Evolutionary conservation across 2,797 vertebrate genomes (phyloP).

Genomic region (Phrynocephalus vlangalii): DNA sequence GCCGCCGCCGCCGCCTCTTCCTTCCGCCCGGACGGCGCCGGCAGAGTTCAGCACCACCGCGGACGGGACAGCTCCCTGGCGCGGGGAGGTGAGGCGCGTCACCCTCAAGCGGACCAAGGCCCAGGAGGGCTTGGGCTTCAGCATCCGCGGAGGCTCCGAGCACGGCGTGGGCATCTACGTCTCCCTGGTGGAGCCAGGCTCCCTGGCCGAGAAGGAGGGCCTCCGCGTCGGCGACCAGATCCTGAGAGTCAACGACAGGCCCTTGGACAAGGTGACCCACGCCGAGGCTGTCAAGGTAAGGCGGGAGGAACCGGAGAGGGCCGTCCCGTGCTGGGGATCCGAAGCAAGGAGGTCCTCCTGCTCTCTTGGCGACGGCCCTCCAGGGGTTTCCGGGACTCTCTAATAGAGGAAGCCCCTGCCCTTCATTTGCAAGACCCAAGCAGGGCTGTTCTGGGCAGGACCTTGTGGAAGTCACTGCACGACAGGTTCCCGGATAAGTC

Average conservation of each 20-base stretch:
- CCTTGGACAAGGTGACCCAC: conserved; percentile 91
- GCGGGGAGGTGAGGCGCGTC: conserved; percentile 85
- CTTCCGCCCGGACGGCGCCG: not conserved
- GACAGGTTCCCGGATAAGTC: too few species aligned
- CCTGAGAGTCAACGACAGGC: conserved; percentile 93
- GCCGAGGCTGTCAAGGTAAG: conserved; percentile 94
- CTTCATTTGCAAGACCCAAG: too few species aligned
- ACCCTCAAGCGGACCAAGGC: conserved; percentile 91
- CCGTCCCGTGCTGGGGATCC: too few species aligned
- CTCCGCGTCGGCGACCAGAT: conserved; percentile 95
- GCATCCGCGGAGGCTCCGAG: conserved; percentile 96
- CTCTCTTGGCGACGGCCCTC: too few species aligned
- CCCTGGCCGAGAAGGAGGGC: conserved; percentile 93
- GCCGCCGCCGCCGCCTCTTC: conserved; percentile 54
- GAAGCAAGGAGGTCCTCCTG: too few species aligned
- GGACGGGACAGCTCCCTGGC: conserved; percentile 71
- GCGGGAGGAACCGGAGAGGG: too few species aligned
- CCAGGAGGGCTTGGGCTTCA: conserved; percentile 96
- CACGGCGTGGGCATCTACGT: conserved; percentile 98
- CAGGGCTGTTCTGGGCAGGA: too few species aligned
- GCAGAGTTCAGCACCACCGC: not conserved
- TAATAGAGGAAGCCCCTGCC: too few species aligned
- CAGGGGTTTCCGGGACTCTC: too few species aligned
- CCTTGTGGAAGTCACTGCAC: too few species aligned
- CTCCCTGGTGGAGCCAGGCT: conserved; percentile 95